These are phyloP conservation scores for Platycnemis pennipes DNA, from an alignment of 2,888 invertebrate genomes.

Conservation along the genomic window DNA sequence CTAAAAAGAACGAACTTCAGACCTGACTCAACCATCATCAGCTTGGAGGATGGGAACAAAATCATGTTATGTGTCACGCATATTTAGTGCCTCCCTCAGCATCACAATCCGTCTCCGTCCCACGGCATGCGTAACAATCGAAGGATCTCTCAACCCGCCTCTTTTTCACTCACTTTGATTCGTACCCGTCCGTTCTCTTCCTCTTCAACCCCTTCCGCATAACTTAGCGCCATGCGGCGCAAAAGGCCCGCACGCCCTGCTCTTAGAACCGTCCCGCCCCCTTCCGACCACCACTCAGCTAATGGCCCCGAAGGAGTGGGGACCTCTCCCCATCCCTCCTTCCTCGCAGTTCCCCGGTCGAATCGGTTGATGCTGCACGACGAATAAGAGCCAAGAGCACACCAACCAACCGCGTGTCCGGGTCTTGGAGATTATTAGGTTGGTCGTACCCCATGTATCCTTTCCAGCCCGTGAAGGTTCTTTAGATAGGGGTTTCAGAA, in stretches of 20 bases:
- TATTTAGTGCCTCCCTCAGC: background rate
- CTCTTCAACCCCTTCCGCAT: background rate
- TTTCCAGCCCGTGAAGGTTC: too few species aligned
- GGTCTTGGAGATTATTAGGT: background rate
- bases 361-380: background rate
- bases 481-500: too few species aligned
- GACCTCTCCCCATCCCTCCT: background rate
- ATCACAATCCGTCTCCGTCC: background rate
- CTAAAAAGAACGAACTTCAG: too few species aligned
- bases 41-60: background rate
- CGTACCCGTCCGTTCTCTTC: background rate
- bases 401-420: background rate
- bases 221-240: background rate
- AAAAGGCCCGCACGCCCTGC: background rate
- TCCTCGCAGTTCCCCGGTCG: background rate
- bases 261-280: background rate
- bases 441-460: background rate
- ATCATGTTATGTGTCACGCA: background rate
- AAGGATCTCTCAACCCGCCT: background rate
- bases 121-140: background rate
- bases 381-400: background rate
- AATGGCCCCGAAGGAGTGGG: background rate
- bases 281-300: slow-evolving; percentile 9
- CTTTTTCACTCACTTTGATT: background rate
- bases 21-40: too few species aligned